Evolutionary conservation across 2,888 invertebrate genomes (phyloP), one percentile per base, ranked within the genome.

Genomic region (Melinopterus prodromus): DNA sequence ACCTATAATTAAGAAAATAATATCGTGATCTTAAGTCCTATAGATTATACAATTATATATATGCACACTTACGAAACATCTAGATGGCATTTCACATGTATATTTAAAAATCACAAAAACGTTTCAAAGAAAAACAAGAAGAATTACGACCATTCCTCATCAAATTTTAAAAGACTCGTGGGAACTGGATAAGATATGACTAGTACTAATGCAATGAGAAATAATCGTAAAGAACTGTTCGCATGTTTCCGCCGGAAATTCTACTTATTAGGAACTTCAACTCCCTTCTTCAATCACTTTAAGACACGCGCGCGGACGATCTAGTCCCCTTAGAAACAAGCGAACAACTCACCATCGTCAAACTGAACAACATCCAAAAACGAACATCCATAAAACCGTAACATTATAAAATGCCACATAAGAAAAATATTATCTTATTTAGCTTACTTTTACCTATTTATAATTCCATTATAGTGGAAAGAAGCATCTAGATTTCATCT

Each of bases 61-160:
- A 81, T 74, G 81, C 81, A 81, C 81, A 81, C 81, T 77, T 79
- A 81, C 77, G 77, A 81, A 74, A 81, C 81, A 81, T 81, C 81
- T 81, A 81, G 77, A 81, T 81, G 79, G 79, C 79, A 79, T 77
- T 78, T 76, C 71, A 79, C 76, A 74, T 79, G 53, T 77, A 81
- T 77, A 70, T 71, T 74, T 35, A 74, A 74, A 74, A 74, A 74
- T 74, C 74, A 74, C 74, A 74, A 74, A 74, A 26, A 74, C 35
- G 35, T 74, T 71, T 16, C 69, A 69, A n/a, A 69, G 14, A n/a
- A n/a, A 69, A 16, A 15, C n/a, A n/a, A 71, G 2, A 71, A 71
- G 26, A 71, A 71, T 71, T 71, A 69, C 12, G 35, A 77, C 69
- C 35, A 77, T 16, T 35, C 26, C 26, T 35, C 70, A 77, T 77